Evolutionary conservation across 2,888 invertebrate genomes (phyloP).

Genomic region (Sinopyrophorus schimmeli): DNA sequence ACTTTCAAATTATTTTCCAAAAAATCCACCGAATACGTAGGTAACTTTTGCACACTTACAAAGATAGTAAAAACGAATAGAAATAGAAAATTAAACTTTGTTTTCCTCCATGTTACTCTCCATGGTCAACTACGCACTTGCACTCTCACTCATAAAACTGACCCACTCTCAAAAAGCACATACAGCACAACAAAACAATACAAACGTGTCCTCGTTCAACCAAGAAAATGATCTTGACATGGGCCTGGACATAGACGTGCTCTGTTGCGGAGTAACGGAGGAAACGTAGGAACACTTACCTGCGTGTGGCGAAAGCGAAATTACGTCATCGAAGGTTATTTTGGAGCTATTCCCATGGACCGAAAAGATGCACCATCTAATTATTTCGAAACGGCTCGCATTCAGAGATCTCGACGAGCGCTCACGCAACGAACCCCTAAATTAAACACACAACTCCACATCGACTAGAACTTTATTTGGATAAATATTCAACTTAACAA

Average conservation of each 20-base stretch:
- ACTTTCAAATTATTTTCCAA: no score
- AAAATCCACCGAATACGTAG: no score
- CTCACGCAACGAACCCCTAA: no score
- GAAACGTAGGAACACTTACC: no score
- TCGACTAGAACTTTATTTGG: no score
- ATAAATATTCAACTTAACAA: no score
- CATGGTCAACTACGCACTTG: slow-evolving; percentile 28
- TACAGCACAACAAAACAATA: slow-evolving; percentile 24
- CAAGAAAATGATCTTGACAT: slow-evolving; percentile 14
- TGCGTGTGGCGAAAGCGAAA: slow-evolving; percentile 29
- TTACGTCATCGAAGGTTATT: slow-evolving; percentile 36
- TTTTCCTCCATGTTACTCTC: slow-evolving; percentile 21
- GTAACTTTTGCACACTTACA: background rate
- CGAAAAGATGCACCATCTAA: no score
- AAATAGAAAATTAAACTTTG: slow-evolving; percentile 4
- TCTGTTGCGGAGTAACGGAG: slow-evolving; percentile 11
- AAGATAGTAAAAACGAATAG: background rate
- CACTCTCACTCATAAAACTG: slow-evolving; percentile 33
- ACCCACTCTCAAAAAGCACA: slow-evolving; percentile 26
- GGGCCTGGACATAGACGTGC: background rate
- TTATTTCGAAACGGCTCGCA: no score
- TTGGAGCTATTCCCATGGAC: slow-evolving; percentile 18
- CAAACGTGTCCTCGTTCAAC: slow-evolving; percentile 21
- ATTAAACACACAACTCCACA: no score
- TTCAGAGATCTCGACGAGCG: no score